A percentile compares a stretch with the other conserved stretches of the same genome.
Evolutionary conservation across 2,888 invertebrate species (phyloP).

Genomic region (Phrixothrix hirtus): DNA sequence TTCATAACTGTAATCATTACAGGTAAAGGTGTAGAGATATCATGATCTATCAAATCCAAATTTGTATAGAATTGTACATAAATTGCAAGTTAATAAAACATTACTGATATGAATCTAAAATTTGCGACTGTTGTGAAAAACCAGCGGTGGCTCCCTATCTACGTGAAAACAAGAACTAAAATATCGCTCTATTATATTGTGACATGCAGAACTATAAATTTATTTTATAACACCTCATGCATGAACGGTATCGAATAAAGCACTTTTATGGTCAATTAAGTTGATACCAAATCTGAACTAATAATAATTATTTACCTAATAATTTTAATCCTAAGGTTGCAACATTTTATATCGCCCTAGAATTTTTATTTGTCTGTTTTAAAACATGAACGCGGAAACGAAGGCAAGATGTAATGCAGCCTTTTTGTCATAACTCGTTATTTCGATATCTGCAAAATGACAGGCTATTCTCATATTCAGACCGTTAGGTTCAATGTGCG

Average conservation of each 20-base stretch:
- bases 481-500: conserved; percentile 26
- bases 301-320: neutral
- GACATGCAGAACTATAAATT: neutral
- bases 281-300: neutral
- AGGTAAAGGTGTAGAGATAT: too few species aligned
- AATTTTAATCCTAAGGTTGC: neutral
- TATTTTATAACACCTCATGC: neutral
- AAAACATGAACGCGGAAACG: conserved; percentile 8
- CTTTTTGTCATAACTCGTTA: conserved; percentile 28
- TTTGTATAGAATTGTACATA: too few species aligned
- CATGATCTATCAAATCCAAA: too few species aligned
- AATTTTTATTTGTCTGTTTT: conserved; percentile 9
- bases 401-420: conserved; percentile 4
- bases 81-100: too few species aligned
- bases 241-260: neutral
- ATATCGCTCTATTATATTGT: neutral
- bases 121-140: too few species aligned
- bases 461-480: conserved; percentile 31
- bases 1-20: too few species aligned
- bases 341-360: conserved; percentile 3
- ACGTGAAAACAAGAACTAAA: too few species aligned
- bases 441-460: conserved; percentile 30
- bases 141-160: too few species aligned
- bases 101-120: too few species aligned
- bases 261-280: neutral